Evolutionary conservation across 2,797 vertebrate genomes (phyloP).

Genomic region (Gallinago nigripennis): DNA sequence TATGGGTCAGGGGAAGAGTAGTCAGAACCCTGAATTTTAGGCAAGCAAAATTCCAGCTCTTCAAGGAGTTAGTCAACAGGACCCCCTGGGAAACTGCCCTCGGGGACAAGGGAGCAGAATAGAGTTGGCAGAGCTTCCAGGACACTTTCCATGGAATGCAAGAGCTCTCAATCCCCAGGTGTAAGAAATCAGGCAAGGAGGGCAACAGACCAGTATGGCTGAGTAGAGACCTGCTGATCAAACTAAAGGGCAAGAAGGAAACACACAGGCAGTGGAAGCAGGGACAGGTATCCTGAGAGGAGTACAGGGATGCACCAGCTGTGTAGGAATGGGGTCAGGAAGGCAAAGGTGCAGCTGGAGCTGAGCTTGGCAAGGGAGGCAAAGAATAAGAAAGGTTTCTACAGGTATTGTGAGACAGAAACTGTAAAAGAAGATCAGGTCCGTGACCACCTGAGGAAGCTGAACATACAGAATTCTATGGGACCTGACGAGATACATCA

Average conservation of each 20-base stretch:
- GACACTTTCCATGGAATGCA: background rate
- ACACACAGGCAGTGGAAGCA: background rate
- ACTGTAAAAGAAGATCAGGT: background rate
- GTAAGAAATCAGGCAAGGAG: background rate
- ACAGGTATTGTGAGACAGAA: background rate
- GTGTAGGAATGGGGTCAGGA: background rate
- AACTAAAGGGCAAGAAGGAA: background rate
- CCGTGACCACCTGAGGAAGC: background rate
- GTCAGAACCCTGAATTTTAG: background rate
- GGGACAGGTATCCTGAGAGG: background rate
- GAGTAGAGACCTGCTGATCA: background rate
- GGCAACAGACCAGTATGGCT: background rate
- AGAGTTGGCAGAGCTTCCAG: background rate
- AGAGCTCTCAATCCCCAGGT: background rate
- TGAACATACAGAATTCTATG: background rate
- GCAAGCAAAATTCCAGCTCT: background rate
- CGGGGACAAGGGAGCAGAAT: background rate
- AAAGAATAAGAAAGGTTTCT: background rate
- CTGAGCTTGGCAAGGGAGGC: background rate
- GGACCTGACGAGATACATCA: background rate
- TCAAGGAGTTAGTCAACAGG: background rate
- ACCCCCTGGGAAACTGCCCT: background rate
- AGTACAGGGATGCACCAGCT: background rate
- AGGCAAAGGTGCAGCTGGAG: background rate
- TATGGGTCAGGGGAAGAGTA: background rate